Evolutionary conservation across 2,888 invertebrate species (phyloP).

Genomic region (Heteropelma amictum): DNA sequence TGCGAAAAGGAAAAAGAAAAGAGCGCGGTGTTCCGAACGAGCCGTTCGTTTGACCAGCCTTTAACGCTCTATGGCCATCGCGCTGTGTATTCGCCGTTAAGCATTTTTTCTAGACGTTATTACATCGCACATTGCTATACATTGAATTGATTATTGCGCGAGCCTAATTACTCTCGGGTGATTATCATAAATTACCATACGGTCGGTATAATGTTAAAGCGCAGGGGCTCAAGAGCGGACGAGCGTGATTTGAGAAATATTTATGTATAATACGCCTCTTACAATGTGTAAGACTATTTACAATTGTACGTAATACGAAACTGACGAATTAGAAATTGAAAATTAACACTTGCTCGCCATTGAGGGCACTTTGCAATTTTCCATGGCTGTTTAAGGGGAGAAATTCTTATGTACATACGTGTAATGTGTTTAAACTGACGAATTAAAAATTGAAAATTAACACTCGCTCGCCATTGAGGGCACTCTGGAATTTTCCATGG

Average conservation of each 20-base stretch:
- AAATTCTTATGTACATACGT: too few species aligned
- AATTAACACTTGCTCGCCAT: conserved; percentile 52
- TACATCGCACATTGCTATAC: background rate
- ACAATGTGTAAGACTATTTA: background rate
- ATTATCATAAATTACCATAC: conserved; percentile 69
- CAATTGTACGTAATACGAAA: background rate
- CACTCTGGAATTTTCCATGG: conserved; percentile 20
- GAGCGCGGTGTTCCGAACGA: background rate
- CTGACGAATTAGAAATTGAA: conserved; percentile 64
- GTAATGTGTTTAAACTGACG: too few species aligned
- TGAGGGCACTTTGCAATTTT: conserved; percentile 11
- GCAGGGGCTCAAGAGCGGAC: conserved; percentile 30
- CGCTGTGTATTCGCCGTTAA: background rate
- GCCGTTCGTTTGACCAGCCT: background rate
- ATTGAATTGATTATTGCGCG: conserved; percentile 67
- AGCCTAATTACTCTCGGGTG: conserved; percentile 65
- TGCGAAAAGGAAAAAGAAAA: too few species aligned
- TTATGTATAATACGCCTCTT: background rate
- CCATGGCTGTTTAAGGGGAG: too few species aligned
- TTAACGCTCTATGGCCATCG: background rate
- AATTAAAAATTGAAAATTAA: conserved; percentile 67
- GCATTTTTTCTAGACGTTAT: background rate
- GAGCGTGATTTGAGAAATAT: conserved; percentile 45
- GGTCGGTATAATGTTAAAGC: conserved; percentile 35
- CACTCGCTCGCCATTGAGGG: background rate